Evolutionary conservation across 2,888 invertebrate species (phyloP).

Genomic region (Prosapia bicincta): DNA sequence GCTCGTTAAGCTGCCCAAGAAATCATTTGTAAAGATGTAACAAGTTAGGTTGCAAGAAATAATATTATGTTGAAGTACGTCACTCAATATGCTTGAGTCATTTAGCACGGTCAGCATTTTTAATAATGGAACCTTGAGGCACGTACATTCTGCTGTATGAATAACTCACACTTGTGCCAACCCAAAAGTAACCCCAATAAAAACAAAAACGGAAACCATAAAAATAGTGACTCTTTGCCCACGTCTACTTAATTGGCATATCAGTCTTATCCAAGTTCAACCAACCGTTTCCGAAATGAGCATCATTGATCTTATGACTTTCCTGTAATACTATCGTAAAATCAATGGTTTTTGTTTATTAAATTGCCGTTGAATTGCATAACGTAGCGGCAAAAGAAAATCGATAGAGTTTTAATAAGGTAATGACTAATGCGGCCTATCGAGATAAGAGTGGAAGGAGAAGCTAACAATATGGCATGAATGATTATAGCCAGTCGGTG

Average conservation of each 20-base stretch:
- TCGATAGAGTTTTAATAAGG: not conserved
- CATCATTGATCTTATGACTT: not conserved
- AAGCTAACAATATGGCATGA: not conserved
- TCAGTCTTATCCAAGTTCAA: not conserved
- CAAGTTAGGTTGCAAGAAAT: no score
- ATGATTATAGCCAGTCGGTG: not conserved
- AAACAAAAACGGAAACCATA: not conserved
- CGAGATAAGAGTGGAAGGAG: not conserved
- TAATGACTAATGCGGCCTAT: not conserved
- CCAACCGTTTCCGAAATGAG: not conserved
- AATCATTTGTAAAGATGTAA: no score
- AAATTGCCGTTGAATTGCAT: not conserved
- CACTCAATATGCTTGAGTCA: no score
- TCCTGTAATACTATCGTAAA: no score
- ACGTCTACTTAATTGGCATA: not conserved
- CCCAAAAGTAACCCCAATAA: not conserved
- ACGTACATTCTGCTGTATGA: no score
- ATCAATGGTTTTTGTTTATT: not conserved
- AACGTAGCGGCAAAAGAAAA: not conserved
- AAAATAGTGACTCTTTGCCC: not conserved
- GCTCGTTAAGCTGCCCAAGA: no score
- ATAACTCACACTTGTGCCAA: no score
- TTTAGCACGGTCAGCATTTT: no score
- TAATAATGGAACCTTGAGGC: no score
- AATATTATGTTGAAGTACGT: no score